Evolutionary conservation across 2,797 vertebrate genomes (phyloP), one percentile per base, ranked within the genome.

Genomic region (Gila robusta): DNA sequence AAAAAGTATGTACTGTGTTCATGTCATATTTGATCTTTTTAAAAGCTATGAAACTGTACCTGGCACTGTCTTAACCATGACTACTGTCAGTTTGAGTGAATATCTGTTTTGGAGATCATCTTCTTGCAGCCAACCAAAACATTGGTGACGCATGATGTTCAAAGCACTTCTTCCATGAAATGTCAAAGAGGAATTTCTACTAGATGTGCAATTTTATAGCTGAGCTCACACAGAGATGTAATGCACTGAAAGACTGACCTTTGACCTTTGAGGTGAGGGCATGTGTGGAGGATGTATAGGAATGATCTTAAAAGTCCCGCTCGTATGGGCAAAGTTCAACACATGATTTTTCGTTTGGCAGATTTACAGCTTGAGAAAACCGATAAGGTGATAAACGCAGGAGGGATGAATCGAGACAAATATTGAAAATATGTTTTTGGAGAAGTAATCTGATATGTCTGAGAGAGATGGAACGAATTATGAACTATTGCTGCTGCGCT

Each of bases 121-220:
- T 86, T 52, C 23, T 11, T 37, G 35, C 9, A 66, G 76, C 79
- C 56, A 85, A 54, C 41, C 26, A 41, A 67, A 85, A 69, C 62
- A 67, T 21, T 26, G 26, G 17, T 77, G 44, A 84, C 16, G 1
- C 21, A 62, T 37, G 7, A 26, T 49, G 37, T 85, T 79, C 71
- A 85, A 62, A 76, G 54, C 16, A 37, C 16, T 44, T 86, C 21
- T 87, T 87, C 86, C 41, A 81, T 52, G 81, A 89, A 83, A 74
- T 44, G 81, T 80, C 86, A 84, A 35, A 28, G 6, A 89, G 81
- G 56, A 86, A 89, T 89, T 86, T 54, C 10, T 4, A 8, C 47
- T 67, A 19, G 28, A 76, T 35, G 74, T 66, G 47, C 82, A 62
- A 77, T 64, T 84, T 69, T 73, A 64, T 52, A 66, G 16, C 70